A percentile compares a stretch with the other conserved stretches of the same genome.
phyloP scores from a whole-genome alignment of 2,113 vertebrate species.

The Brienomyrus brachyistius region DNA sequence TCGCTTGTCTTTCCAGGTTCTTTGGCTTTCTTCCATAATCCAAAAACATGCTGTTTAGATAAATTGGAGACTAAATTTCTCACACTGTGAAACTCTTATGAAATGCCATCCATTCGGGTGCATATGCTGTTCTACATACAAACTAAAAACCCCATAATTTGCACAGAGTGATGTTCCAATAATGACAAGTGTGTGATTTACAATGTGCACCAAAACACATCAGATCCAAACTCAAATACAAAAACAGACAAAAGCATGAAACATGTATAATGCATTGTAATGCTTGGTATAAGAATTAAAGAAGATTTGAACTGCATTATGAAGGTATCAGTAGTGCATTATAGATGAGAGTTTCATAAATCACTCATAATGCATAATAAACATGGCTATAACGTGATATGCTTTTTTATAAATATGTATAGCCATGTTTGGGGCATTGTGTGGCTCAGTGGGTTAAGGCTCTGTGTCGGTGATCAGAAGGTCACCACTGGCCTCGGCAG shows the following conservation, averaged over 20 bases:
- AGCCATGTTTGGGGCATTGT: neutral
- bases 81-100: neutral
- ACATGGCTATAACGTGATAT: neutral
- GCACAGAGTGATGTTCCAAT: too few relatives aligned
- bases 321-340: neutral
- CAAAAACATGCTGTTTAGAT: neutral
- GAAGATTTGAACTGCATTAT: neutral
- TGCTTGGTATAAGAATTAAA: neutral
- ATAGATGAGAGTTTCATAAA: neutral
- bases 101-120: neutral
- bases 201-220: neutral
- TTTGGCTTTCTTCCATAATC: neutral
- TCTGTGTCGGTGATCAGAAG: neutral
- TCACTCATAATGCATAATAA: neutral
- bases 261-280: neutral
- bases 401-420: neutral
- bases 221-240: neutral
- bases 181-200: neutral
- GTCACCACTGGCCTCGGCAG: neutral
- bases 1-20: neutral
- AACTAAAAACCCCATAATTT: neutral
- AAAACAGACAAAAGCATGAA: neutral
- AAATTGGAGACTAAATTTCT: neutral
- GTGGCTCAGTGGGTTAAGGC: neutral
- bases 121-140: neutral